Conservation (phyloP, 2,113 vertebrate species). For the Collichthys lucidus region DNA sequence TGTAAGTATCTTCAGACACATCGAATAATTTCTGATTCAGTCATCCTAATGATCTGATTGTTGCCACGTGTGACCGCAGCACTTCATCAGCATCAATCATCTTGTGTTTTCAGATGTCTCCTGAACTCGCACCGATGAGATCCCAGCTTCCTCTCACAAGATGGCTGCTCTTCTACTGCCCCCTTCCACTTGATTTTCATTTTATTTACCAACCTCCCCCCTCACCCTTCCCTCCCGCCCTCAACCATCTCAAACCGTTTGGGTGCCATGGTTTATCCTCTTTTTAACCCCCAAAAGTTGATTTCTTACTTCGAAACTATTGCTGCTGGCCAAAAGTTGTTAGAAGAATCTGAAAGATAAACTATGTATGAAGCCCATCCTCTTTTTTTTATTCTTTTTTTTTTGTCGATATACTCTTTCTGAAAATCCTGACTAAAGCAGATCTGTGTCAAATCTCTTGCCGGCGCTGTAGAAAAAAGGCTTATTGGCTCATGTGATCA, state of each 20-base stretch:
- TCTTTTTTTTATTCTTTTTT: not conserved
- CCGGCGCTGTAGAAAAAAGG: conserved; percentile 80
- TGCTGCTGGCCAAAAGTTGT: conserved; percentile 78
- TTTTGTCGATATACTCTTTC: conserved; percentile 62
- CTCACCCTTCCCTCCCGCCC: not conserved
- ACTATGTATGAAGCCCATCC: conserved; percentile 56
- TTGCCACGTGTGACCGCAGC: not conserved
- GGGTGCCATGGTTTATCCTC: conserved; percentile 88
- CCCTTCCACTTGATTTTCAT: conserved; percentile 70
- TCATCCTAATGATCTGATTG: not conserved
- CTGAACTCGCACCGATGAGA: conserved; percentile 84
- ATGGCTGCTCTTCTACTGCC: conserved; percentile 85
- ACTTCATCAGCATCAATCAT: not conserved
- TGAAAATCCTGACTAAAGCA: conserved; percentile 71
- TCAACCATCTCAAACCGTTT: conserved; percentile 74
- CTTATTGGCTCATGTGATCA: conserved; percentile 79
- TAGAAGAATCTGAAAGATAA: conserved; percentile 62
- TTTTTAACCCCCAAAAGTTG: conserved; percentile 82
- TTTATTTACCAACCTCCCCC: conserved; percentile 53
- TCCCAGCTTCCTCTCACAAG: conserved; percentile 85
- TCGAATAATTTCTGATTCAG: not conserved
- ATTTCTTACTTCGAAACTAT: conserved; percentile 77
- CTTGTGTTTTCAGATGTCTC: conserved; percentile 88
- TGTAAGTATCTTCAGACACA: conserved; percentile 81
- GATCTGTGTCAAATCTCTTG: conserved; percentile 72